Conservation (phyloP, 2,888 invertebrate genomes). For the Psylliodes chrysocephalus region DNA sequence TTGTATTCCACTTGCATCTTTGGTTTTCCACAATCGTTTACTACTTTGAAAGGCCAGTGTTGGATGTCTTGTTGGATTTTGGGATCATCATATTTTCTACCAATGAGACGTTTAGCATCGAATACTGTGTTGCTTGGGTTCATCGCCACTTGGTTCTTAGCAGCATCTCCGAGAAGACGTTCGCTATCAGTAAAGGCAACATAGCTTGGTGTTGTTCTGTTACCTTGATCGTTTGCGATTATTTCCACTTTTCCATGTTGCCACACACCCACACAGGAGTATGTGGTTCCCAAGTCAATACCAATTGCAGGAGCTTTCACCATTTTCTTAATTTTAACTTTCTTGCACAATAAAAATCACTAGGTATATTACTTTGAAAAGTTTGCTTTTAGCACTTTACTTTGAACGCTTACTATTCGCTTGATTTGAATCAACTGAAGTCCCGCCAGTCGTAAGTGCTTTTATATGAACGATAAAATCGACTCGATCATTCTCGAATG, state of each 20-base stretch:
- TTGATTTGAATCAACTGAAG: conserved; percentile 27
- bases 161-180: conserved; percentile 76
- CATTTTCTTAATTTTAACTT: conserved; percentile 45
- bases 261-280: conserved; percentile 86
- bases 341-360: neutral
- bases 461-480: conserved; percentile 34
- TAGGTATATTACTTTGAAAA: neutral
- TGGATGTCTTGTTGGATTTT: conserved; percentile 84
- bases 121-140: conserved; percentile 79
- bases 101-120: conserved; percentile 81
- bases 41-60: conserved; percentile 84
- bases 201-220: conserved; percentile 84
- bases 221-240: conserved; percentile 87
- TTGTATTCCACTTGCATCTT: conserved; percentile 76
- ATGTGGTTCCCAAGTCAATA: conserved; percentile 89
- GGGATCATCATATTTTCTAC: conserved; percentile 79
- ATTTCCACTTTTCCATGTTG: conserved; percentile 86
- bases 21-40: conserved; percentile 73
- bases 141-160: conserved; percentile 77
- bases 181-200: conserved; percentile 79
- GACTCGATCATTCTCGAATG: conserved; percentile 33
- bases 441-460: conserved; percentile 20
- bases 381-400: neutral
- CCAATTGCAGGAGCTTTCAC: conserved; percentile 71
- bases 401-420: conserved; percentile 17